phyloP scores from a whole-genome alignment of 1,140 invertebrate species.

The Steinernema feltiae region DNA sequence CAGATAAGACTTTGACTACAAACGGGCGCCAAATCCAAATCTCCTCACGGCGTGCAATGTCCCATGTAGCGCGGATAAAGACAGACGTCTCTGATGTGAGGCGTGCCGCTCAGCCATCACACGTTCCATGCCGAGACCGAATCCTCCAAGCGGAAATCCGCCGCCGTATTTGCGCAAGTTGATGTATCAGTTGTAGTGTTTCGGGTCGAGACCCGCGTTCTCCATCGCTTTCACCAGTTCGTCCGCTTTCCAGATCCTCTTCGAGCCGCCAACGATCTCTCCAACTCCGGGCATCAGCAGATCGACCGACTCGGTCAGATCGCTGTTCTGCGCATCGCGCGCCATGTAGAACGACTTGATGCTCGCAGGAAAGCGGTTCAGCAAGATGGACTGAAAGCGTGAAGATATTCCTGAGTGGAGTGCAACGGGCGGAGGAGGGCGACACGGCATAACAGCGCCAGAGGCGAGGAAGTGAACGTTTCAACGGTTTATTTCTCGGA shows the following conservation, averaged over 20 bases:
- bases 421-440: no score
- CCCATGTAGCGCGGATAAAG: constrained; percentile 87
- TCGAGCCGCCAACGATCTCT: constrained; percentile 98
- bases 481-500: no score
- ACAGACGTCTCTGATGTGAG: constrained; percentile 93
- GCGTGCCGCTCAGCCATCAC: constrained; percentile 88
- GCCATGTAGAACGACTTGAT: constrained; percentile 99
- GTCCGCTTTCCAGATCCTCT: constrained; percentile 88
- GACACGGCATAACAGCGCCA: neutral
- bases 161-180: constrained; percentile 89
- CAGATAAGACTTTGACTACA: no score
- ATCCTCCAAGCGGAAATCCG: constrained; percentile 93
- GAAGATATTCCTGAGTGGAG: no score
- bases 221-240: constrained; percentile 83
- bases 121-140: constrained; percentile 90
- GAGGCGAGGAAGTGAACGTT: constrained; percentile 63
- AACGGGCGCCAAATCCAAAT: neutral
- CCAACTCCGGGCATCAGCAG: constrained; percentile 92
- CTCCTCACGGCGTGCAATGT: constrained; percentile 79
- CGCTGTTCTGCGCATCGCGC: constrained; percentile 73
- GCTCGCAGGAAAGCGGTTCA: constrained; percentile 83
- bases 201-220: constrained; percentile 79
- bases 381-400: constrained; percentile 72
- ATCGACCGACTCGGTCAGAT: constrained; percentile 91
- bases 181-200: constrained; percentile 96